Evolutionary conservation across 1,140 invertebrate genomes (phyloP), one percentile per base, ranked within the genome.

Genomic region (Akabosia matsudoensis): DNA sequence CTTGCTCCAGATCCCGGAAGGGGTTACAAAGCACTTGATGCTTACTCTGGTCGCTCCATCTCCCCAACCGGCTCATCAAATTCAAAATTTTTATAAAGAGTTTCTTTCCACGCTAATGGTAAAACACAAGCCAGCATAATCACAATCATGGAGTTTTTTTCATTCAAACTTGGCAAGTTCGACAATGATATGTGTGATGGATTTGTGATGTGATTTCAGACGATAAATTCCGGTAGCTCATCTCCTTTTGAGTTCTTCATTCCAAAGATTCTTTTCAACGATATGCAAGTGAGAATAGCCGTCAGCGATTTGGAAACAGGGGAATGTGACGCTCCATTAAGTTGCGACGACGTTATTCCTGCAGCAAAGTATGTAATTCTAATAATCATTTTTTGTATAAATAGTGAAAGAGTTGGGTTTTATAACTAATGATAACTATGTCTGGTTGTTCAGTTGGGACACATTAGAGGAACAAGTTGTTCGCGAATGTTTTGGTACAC

Each of bases 51-150:
- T 89, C 75, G 90, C 90, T 18, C 87, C 90, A 26, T 93, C 92
- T 82, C 89, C 90, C 77, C 93, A 94, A 83, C 88, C 89, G 75
- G 86, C 90, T 0, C 84, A 88, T 74, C 95, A 97, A 82, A 97
- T 86, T 88, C 90, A 70, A 89, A 90, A 76, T 96, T 95, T 86
- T 87, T 97, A 73, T 7, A 89, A 92, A 81, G 95, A 97, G 86
- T 97, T 94, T 86, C 88, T 97, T 77, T 88, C 91, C 82, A 92
- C 92, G 31, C 90, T 92, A 81, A 90, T 91, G 86, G 92, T 93
- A 84, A 79, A 13, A 75, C 7, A 56, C 28, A 37, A n/a, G n/a
- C n/a, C n/a, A n/a, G n/a, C n/a, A n/a, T n/a, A n/a, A n/a, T n/a
- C n/a, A n/a, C n/a, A n/a, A n/a, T n/a, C n/a, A n/a, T n/a, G n/a